Conservation (phyloP, 1,140 invertebrate genomes). For the Sminthurides bifidus region DNA sequence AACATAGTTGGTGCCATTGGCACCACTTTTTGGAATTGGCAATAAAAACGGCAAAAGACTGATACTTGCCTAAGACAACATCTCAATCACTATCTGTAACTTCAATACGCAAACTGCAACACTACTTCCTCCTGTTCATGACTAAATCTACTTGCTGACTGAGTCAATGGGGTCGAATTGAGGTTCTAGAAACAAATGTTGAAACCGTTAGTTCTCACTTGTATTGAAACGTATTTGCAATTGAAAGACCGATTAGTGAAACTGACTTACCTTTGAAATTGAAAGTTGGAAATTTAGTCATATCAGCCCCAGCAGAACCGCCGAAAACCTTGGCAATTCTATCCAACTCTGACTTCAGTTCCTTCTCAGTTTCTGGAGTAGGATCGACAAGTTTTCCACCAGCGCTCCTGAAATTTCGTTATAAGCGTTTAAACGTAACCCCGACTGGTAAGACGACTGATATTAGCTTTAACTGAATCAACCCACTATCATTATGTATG, state of each 20-base stretch:
- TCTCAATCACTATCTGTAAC: too few species aligned
- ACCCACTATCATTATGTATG: background rate
- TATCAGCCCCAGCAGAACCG: conserved; percentile 59
- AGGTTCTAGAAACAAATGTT: conserved; percentile 26
- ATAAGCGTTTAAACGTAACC: background rate
- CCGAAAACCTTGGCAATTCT: conserved; percentile 66
- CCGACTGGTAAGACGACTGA: background rate
- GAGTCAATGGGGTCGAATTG: conserved; percentile 29
- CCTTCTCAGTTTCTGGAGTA: conserved; percentile 58
- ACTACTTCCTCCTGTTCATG: background rate
- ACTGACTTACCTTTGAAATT: conserved; percentile 49
- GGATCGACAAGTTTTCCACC: conserved; percentile 71
- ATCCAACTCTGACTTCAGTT: conserved; percentile 62
- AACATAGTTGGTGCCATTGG: too few species aligned
- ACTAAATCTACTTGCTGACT: background rate
- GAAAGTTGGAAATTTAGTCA: conserved; percentile 77
- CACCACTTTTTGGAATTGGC: too few species aligned
- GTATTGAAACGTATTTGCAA: background rate
- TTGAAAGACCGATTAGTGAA: background rate
- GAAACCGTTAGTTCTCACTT: background rate
- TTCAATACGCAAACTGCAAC: too few species aligned
- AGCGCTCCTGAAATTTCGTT: conserved; percentile 33
- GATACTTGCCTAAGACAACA: too few species aligned
- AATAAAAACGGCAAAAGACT: too few species aligned
- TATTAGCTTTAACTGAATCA: background rate